Conservation (phyloP, 2,113 vertebrate genomes). For the Balaeniceps rex region DNA sequence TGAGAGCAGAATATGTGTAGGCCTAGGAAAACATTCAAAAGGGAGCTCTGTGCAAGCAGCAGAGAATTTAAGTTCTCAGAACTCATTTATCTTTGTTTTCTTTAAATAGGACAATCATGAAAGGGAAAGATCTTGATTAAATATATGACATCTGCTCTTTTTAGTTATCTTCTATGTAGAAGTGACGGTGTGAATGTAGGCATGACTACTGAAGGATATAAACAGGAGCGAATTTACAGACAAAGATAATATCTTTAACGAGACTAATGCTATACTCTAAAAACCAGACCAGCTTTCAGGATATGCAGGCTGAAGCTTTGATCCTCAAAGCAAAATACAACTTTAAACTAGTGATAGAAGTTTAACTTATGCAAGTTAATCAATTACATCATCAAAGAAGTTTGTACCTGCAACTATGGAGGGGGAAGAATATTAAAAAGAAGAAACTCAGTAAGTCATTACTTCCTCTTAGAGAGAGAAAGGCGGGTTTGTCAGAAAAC, state of each 20-base stretch:
- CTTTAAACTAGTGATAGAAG: background rate
- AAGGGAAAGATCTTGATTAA: background rate
- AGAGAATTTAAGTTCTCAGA: background rate
- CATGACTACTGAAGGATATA: background rate
- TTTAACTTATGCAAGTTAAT: background rate
- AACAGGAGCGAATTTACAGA: background rate
- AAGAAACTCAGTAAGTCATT: background rate
- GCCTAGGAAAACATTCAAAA: background rate
- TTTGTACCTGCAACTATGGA: background rate
- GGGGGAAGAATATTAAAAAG: background rate
- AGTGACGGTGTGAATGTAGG: background rate
- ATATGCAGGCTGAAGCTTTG: background rate
- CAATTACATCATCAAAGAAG: background rate
- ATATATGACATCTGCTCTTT: background rate
- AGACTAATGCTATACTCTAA: background rate
- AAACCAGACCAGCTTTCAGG: background rate
- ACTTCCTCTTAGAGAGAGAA: background rate
- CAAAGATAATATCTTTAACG: background rate
- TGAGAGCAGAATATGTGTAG: background rate
- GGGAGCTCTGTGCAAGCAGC: background rate
- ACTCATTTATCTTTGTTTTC: background rate
- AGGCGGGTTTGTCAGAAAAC: background rate
- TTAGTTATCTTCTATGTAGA: background rate
- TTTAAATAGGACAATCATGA: background rate
- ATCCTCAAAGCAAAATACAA: conserved; percentile 11